Percentiles rank a stretch among this genome's conserved stretches.
phyloP scores from a whole-genome alignment of 2,888 invertebrate species.

The Hypsopygia costalis region DNA sequence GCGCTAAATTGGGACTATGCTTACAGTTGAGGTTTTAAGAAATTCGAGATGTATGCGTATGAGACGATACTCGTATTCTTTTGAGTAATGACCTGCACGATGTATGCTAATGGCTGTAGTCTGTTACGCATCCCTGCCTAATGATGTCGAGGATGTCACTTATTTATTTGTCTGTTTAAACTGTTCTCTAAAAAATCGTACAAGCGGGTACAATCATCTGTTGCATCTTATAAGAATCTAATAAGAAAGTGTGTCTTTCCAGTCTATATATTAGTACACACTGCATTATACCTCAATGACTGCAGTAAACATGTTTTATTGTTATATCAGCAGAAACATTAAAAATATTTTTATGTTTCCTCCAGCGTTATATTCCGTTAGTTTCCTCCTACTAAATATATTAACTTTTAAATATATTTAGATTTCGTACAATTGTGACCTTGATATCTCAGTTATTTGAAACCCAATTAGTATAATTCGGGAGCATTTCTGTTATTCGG shows the following conservation, averaged over 20 bases:
- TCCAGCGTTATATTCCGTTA: no score
- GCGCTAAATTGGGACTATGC: conserved; percentile 64
- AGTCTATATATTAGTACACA: no score
- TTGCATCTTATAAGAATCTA: conserved; percentile 3
- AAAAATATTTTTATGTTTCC: no score
- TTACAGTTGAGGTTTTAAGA: conserved; percentile 41
- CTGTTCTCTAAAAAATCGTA: neutral
- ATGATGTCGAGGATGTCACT: conserved; percentile 1
- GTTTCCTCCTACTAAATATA: no score
- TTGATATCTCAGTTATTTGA: neutral
- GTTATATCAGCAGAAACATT: no score
- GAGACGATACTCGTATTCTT: conserved; percentile 7
- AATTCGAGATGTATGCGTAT: conserved; percentile 41
- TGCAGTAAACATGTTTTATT: no score
- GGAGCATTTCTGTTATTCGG: no score
- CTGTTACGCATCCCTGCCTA: neutral
- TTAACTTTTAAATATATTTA: no score
- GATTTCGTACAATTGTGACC: no score
- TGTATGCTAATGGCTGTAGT: neutral
- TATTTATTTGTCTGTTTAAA: neutral
- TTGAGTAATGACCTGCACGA: neutral
- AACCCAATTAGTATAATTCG: neutral
- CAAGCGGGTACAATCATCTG: neutral
- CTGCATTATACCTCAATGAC: no score
- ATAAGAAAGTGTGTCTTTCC: conserved; percentile 12